Evolutionary conservation across 2,888 invertebrate genomes (phyloP).

Genomic region (Eucera pruinosa): DNA sequence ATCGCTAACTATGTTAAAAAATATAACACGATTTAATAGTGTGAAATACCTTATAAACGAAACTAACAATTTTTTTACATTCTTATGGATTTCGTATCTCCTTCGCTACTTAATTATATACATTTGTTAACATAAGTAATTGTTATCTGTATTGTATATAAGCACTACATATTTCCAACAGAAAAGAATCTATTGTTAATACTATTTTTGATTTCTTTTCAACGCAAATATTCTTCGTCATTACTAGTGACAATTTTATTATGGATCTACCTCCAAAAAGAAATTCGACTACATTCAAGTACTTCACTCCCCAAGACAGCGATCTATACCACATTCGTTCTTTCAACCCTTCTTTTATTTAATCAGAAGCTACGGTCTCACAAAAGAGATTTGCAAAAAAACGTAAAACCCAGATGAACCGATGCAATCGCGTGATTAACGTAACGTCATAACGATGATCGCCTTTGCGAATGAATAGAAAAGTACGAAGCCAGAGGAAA

Average conservation of each 20-base stretch:
- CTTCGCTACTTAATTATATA: too few species aligned
- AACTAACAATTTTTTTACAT: too few species aligned
- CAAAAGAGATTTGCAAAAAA: not conserved
- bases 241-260: too few species aligned
- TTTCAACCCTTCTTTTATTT: not conserved
- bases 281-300: not conserved
- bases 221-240: not conserved
- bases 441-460: slow-evolving; percentile 14
- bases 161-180: too few species aligned
- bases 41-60: too few species aligned
- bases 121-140: too few species aligned
- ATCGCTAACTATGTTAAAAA: too few species aligned
- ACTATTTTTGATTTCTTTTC: not conserved
- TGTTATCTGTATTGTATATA: too few species aligned
- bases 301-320: not conserved
- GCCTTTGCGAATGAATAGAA: slow-evolving; percentile 14
- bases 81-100: too few species aligned
- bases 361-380: not conserved
- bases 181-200: too few species aligned
- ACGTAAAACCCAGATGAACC: not conserved
- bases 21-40: too few species aligned
- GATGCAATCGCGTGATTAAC: slow-evolving; percentile 9
- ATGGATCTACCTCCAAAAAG: not conserved
- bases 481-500: slow-evolving; percentile 37
- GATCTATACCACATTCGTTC: not conserved